Conservation (phyloP, 2,888 invertebrate genomes). For the Hypselothyrea guttata region DNA sequence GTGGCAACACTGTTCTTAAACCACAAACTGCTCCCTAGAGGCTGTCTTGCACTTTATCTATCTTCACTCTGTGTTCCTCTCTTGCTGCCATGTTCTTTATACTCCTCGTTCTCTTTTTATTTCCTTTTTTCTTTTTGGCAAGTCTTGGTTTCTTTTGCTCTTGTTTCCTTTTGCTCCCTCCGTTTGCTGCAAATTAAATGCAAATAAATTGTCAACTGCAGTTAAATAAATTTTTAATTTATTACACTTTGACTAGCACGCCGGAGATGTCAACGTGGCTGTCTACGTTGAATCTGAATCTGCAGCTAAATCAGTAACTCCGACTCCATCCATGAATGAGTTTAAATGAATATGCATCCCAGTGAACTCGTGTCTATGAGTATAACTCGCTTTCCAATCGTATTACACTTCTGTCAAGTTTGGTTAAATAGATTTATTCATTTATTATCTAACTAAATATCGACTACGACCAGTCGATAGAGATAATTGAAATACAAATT, state of each 20-base stretch:
- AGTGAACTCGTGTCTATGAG: no score
- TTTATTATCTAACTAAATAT: no score
- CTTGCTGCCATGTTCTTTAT: slow-evolving; percentile 17
- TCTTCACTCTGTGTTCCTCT: neutral
- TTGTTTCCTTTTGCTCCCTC: slow-evolving; percentile 6
- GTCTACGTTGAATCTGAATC: slow-evolving; percentile 22
- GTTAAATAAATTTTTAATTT: slow-evolving; percentile 77
- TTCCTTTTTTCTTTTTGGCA: slow-evolving; percentile 45
- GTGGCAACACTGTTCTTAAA: no score
- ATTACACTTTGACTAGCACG: slow-evolving; percentile 59
- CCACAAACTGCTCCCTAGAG: no score
- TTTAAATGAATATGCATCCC: slow-evolving; percentile 7
- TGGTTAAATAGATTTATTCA: no score
- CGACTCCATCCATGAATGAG: slow-evolving; percentile 5
- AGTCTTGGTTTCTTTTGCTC: slow-evolving; percentile 23
- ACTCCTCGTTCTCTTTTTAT: slow-evolving; percentile 31
- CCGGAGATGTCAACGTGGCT: slow-evolving; percentile 27
- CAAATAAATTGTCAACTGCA: slow-evolving; percentile 77
- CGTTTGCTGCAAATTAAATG: slow-evolving; percentile 75
- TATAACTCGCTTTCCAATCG: no score
- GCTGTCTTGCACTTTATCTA: no score
- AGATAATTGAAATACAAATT: no score
- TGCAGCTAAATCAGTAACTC: slow-evolving; percentile 16
- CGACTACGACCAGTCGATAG: no score
- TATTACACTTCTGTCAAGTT: no score